These are phyloP conservation scores for Periparus ater DNA, from an alignment of 2,797 vertebrate species.

Conservation along the genomic window DNA sequence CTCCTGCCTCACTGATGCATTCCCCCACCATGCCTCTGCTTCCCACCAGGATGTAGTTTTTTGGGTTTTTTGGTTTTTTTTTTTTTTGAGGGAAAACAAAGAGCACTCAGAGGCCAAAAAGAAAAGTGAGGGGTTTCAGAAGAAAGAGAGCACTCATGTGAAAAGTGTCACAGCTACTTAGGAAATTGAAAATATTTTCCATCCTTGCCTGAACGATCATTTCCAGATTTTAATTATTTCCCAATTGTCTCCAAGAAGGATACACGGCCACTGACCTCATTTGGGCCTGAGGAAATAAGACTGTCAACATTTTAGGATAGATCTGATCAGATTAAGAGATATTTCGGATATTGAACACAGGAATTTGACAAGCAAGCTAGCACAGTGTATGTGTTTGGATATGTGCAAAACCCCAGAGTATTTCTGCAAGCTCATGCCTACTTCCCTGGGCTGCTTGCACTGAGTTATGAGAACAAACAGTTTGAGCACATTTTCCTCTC, in stretches of 20 bases:
- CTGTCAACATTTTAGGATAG: not conserved
- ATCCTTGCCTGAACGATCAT: not conserved
- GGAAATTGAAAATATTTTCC: conserved; percentile 46
- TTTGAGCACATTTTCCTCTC: not conserved
- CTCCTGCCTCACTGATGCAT: not conserved
- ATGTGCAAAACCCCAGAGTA: not conserved
- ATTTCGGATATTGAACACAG: not conserved
- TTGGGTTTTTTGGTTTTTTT: not conserved
- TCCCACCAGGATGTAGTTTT: not conserved
- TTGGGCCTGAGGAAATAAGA: conserved; percentile 7
- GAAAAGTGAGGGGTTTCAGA: not conserved
- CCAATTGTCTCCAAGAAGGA: not conserved
- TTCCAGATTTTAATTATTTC: conserved; percentile 46
- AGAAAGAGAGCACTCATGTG: conserved; percentile 15
- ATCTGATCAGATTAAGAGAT: conserved; percentile 24
- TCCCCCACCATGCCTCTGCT: not conserved
- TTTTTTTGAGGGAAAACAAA: not conserved
- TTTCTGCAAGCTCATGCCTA: not conserved
- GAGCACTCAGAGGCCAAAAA: not conserved
- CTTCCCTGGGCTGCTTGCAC: not conserved
- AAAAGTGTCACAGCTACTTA: conserved; percentile 1
- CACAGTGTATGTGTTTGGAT: not conserved
- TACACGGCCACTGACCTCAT: not conserved
- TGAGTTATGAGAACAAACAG: not conserved
- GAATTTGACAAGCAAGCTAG: not conserved